A percentile compares a stretch with the other conserved stretches of the same genome.
phyloP scores from a whole-genome alignment of 2,113 vertebrate genomes.

The Delphinapterus leucas region DNA sequence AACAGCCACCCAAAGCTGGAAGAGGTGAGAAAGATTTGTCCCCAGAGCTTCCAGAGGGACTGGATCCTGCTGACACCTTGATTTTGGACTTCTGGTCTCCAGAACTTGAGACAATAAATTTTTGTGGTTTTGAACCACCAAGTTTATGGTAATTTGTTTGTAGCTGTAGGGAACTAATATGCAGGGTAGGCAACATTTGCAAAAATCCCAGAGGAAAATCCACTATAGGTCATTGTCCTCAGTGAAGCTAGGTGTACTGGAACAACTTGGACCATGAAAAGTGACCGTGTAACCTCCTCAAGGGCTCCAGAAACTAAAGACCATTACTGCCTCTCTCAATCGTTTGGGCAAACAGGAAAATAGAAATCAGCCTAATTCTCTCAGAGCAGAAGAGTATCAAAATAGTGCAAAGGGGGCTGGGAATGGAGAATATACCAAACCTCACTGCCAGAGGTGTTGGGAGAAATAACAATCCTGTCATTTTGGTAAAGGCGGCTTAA shows the following conservation, averaged over 20 bases:
- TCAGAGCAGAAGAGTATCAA: background rate
- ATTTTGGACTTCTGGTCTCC: background rate
- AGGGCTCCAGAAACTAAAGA: background rate
- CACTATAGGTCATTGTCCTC: background rate
- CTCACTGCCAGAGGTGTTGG: background rate
- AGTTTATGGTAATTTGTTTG: background rate
- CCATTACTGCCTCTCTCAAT: background rate
- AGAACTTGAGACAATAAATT: background rate
- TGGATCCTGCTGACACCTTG: background rate
- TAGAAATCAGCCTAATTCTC: background rate
- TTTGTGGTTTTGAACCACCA: background rate
- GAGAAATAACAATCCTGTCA: background rate
- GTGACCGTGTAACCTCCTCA: background rate
- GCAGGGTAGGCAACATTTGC: background rate
- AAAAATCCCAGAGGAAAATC: background rate
- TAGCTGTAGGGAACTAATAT: background rate
- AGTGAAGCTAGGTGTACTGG: background rate
- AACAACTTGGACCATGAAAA: background rate
- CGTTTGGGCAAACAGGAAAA: background rate
- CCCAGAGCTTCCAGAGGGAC: no score
- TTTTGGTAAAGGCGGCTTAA: background rate
- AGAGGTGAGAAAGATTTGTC: background rate
- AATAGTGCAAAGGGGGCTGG: background rate
- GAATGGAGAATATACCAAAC: background rate
- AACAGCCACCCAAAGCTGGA: background rate